Evolutionary conservation across 1,140 invertebrate species (phyloP), one percentile per base, ranked within the genome.

Genomic region (Drusus annulatus): DNA sequence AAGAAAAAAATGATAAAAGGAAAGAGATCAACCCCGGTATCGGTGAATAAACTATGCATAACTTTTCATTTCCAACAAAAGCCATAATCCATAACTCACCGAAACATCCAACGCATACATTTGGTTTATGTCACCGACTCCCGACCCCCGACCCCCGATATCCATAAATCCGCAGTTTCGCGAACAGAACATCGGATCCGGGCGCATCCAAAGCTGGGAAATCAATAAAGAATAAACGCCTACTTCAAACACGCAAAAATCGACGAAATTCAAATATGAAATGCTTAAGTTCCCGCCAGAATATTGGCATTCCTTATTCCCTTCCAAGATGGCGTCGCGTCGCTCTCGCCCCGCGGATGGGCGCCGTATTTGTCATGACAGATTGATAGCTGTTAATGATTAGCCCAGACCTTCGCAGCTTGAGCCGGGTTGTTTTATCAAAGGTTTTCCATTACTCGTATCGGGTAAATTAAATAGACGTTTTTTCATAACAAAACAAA

Each of bases 371-470:
- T 71, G 68, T 52, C 68, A 28, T 13, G 68, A 23, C 68, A 71
- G 68, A 71, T 71, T 71, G 68, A 71, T 71, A 50, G 45, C 68
- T 71, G 45, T 71, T 52, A 71, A 71, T 71, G 68, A 71, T 71
- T 71, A 23, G 50, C 21, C 17, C 17, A 50, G 68, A 31, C n/a
- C 31, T 19, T 31, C 28, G 5, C 19, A 60, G 19, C n/a, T 60
- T 60, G 7, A 19, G 21, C n/a, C 10, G 56, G 56, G 16, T 36
- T 10, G 16, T 21, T 69, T 69, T 50, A 19, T 23, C n/a, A 69
- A 50, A 7, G 16, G 17, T 28, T 21, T 65, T 16, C 0, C 7
- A 36, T 1, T 45, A 45, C 36, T 45, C 1, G 7, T 0, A 13
- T 1, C 16, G 54, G 7, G 19, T 17, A 17, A 56, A 56, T 28